Base-by-base conservation (phyloP, 2,888 invertebrate species). In the Zaprionus obscuricornis region DNA sequence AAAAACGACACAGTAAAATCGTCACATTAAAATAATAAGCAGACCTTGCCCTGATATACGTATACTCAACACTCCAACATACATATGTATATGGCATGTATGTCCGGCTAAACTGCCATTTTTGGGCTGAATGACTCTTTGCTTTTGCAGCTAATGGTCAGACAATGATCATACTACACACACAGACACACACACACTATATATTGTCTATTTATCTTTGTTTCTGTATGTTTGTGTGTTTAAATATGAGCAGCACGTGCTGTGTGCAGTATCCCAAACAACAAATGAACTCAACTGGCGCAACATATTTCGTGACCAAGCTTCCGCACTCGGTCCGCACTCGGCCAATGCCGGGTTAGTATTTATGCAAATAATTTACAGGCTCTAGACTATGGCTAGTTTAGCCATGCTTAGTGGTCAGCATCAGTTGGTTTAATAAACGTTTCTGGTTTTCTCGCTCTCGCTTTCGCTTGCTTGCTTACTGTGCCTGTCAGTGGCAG, bases 181-280 rank as follows among this genome's bases (percentile, higher is more conserved):
- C 8, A 6, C 24, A 24, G 5, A 6, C 8, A 24, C 5, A 5
- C 8, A 6, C 24, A 24, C 8, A 6, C 8, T 24, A 24, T n/a
- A n/a, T 43, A 56, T 33, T 63, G 20, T 37, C 20, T 33, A 11
- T 29, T 13, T 22, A 7, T 22, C 18, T 37, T 7, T 39, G 22
- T 22, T 4, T 22, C 4, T 29, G 27, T 34, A 34, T 51, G 34
- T 57, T 51, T 57, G 31, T 52, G 46, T 49, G 62, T 33, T 78
- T 72, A 66, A 82, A 78, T 85, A 86, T 81, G 82, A 66, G 42
- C 50, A 58, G 83, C 86, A 86, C 86, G 82, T 82, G 82, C 85
- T 60, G n/a, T 31, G 36, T 40, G 49, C 43, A 37, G 36, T 37
- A 26, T 33, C 10, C 29, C 49, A 57, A 55, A 52, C 59, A 62